Conservation (phyloP, 2,113 vertebrate genomes). For the Falco punctatus region DNA sequence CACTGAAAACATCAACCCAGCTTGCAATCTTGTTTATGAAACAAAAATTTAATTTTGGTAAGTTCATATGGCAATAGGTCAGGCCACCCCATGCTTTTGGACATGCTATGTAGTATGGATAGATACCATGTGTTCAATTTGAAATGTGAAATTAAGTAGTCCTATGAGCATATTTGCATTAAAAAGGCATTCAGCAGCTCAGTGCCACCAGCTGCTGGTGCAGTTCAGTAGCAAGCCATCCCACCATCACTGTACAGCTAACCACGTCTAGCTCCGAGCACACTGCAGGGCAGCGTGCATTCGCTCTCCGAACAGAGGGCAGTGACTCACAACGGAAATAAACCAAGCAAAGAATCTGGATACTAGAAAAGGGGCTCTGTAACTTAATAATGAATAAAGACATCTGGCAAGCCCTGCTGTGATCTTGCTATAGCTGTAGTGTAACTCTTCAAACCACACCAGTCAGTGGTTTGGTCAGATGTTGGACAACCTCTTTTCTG, state of each 20-base stretch:
- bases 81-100: neutral
- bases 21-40: neutral
- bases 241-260: neutral
- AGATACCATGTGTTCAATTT: neutral
- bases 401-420: neutral
- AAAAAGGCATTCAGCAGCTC: neutral
- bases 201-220: neutral
- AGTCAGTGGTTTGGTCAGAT: neutral
- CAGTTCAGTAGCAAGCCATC: neutral
- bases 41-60: neutral
- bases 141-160: neutral
- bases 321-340: neutral
- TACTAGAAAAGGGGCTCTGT: neutral
- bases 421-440: neutral
- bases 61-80: neutral
- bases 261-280: neutral
- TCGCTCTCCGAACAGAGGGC: neutral
- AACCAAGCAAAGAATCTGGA: neutral
- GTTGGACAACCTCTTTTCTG: neutral
- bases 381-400: neutral
- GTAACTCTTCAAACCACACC: neutral
- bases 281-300: rapidly evolving
- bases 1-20: neutral
- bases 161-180: neutral
- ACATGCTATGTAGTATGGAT: neutral